Evolutionary conservation across 2,113 vertebrate genomes (phyloP).

Genomic region (Mirounga angustirostris): DNA sequence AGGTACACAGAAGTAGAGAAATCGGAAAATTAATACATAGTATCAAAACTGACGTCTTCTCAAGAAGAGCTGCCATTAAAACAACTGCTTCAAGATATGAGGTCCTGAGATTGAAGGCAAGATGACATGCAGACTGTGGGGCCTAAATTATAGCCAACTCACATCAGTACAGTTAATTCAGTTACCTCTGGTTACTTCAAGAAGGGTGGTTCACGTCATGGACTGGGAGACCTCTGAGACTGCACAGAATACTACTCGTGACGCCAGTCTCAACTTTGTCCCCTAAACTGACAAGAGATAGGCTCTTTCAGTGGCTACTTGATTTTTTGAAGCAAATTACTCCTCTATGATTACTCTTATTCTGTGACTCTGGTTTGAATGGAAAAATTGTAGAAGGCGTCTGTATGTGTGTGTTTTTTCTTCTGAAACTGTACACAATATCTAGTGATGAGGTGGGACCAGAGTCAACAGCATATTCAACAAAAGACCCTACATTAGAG

Average conservation of each 20-base stretch:
- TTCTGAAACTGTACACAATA: background rate
- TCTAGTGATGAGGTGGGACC: background rate
- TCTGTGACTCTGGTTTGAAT: background rate
- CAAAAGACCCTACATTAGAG: background rate
- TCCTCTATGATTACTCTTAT: background rate
- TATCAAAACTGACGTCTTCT: background rate
- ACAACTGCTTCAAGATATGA: background rate
- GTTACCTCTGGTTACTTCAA: conserved; percentile 24
- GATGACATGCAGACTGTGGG: background rate
- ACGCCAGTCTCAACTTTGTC: background rate
- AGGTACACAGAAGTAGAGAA: background rate
- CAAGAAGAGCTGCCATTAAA: background rate
- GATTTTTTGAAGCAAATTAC: background rate
- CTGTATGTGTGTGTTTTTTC: background rate
- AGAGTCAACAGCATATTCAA: background rate
- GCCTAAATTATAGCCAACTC: background rate
- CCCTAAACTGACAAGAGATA: background rate
- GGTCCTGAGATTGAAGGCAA: background rate
- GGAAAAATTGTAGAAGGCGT: background rate
- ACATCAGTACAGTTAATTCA: background rate
- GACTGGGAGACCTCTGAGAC: background rate
- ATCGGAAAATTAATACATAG: background rate
- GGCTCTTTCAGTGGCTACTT: background rate
- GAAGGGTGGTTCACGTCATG: background rate
- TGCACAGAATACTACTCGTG: background rate